Evolutionary conservation across 2,888 invertebrate genomes (phyloP).

Genomic region (Eupithecia subumbrata): DNA sequence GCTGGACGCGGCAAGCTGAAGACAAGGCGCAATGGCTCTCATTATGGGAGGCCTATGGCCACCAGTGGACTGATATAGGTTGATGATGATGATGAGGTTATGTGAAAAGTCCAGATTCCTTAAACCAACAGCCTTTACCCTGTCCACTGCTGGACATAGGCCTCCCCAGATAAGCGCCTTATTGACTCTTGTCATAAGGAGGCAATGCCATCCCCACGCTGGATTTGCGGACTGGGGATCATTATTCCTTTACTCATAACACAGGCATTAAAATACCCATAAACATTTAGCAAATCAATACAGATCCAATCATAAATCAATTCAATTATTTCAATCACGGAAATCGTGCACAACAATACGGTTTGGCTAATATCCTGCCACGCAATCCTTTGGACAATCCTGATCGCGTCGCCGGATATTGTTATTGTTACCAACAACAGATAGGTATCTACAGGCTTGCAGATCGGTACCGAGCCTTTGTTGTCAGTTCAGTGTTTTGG

Average conservation of each 20-base stretch:
- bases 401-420: slow-evolving; percentile 1
- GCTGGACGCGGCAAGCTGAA: too few relatives aligned
- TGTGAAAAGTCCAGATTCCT: too few relatives aligned
- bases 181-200: too few relatives aligned
- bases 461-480: neutral
- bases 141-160: too few relatives aligned
- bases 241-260: neutral
- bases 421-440: slow-evolving; percentile 9
- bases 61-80: too few relatives aligned
- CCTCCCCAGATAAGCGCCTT: too few relatives aligned
- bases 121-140: too few relatives aligned
- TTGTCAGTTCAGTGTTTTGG: slow-evolving; percentile 10
- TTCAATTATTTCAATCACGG: neutral
- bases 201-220: too few relatives aligned
- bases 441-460: neutral
- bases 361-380: slow-evolving; percentile 1
- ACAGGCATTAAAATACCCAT: neutral
- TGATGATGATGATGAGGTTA: too few relatives aligned
- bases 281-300: neutral
- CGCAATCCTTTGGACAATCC: neutral
- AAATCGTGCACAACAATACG: neutral
- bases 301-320: neutral
- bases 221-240: too few relatives aligned
- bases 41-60: too few relatives aligned
- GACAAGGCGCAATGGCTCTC: too few relatives aligned